Evolutionary conservation across 2,888 invertebrate species (phyloP), one percentile per base, ranked within the genome.

Genomic region (Diarsia dahlii): DNA sequence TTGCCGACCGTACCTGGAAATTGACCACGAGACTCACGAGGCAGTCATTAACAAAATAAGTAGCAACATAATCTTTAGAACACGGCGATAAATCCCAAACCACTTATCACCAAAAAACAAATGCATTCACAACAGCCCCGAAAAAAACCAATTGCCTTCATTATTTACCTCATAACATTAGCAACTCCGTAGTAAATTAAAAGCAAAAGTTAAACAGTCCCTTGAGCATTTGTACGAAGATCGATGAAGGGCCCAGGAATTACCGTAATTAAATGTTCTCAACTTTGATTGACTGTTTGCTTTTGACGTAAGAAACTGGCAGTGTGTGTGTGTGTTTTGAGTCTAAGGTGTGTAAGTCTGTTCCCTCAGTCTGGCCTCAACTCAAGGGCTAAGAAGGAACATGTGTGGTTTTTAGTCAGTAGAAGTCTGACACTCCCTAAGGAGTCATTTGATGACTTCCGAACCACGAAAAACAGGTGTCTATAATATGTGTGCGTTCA

Each of bases 251-350:
- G 39, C 66, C 72, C n/a, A 34, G 23, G 56, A 78, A 78, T 74
- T 86, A 84, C 56, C 18, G 74, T 81, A 81, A 86, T 78, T 76
- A 28, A 82, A 84, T 85, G 73, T 84, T 85, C 75, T 45, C 71
- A 66, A 82, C 75, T 74, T 85, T 78, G 78, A 78, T 82, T 66
- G 73, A 75, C 68, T 73, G 78, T 65, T 68, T 63, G 34, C 50
- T 66, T 80, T 65, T 62, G 58, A 78, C 60, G 34, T 54, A 39
- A 64, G 46, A 52, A 5, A 13, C 12, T 54, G 46, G n/a, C n/a
- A 18, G 5, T 10, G 2, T 20, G 65, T 71, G 76, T 64, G 52
- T 12, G 64, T 72, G 28, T 28, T 1, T 28, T 34, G 13, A 34
- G n/a, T 56, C 34, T 52, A 62, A 34, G 10, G 34, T 13, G 13